Evolutionary conservation across 2,888 invertebrate species (phyloP).

Genomic region (Leucophenga montana): DNA sequence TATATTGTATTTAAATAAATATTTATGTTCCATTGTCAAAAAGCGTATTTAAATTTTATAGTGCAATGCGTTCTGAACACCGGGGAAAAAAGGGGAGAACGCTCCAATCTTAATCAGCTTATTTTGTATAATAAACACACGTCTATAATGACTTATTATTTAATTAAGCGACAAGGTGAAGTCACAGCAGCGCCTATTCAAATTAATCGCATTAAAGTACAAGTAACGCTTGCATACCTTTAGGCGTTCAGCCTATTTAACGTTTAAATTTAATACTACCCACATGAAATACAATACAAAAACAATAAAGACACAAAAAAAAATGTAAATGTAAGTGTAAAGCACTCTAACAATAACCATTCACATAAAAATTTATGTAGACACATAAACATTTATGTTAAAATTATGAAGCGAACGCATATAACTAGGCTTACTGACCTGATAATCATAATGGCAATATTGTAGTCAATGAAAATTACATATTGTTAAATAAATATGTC

Average conservation of each 20-base stretch:
- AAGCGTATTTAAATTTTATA: too few relatives aligned
- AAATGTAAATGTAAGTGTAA: too few relatives aligned
- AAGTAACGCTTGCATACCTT: neutral
- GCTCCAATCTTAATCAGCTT: too few relatives aligned
- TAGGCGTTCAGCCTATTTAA: neutral
- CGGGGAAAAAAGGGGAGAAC: too few relatives aligned
- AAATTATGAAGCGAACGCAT: slow-evolving; percentile 1
- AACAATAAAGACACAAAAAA: neutral
- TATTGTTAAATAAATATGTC: neutral
- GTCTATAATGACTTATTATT: too few relatives aligned
- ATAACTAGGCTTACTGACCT: neutral
- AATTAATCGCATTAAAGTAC: neutral
- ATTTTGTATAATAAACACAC: too few relatives aligned
- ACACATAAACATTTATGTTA: neutral
- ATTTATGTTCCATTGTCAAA: too few relatives aligned
- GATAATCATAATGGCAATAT: neutral
- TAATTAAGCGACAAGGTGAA: too few relatives aligned
- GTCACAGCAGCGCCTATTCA: too few relatives aligned
- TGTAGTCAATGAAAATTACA: too few relatives aligned
- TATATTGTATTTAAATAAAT: too few relatives aligned
- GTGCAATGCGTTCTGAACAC: too few relatives aligned
- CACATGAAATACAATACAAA: neutral
- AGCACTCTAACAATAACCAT: neutral
- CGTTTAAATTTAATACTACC: neutral
- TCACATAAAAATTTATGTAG: neutral